Evolutionary conservation across 1,140 invertebrate genomes (phyloP), one percentile per base, ranked within the genome.

Genomic region (Drosophila willistoni): DNA sequence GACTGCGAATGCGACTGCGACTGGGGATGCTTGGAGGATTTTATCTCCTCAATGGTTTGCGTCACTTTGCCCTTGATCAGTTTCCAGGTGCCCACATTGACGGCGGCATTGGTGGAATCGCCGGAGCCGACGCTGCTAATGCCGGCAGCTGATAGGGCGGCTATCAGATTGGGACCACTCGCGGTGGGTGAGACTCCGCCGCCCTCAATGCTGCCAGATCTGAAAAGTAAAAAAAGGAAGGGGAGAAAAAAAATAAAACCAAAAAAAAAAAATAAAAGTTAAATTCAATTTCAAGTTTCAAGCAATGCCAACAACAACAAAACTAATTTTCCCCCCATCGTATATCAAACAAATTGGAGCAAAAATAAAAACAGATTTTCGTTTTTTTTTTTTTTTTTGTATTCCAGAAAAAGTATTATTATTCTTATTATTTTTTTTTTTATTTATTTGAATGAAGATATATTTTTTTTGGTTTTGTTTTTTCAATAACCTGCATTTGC

Each of bases 31-130:
- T 92, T 92, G 1, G 91, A 92, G 14, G 91, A 91, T 75, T 92
- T 92, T 36, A 92, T 92, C 47, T 92, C 91, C 72, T 92, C 91
- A 42, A 92, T 76, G 9, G 91, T 92, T 54, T 92, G 91, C n/a
- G 90, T 74, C 0, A 92, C 91, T 62, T 92, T 92, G 62, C 91
- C 91, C 71, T 92, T 92, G 60, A 92, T 92, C 13, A 92, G 79
- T 57, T 89, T 90, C 91, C 91, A 92, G 59, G 91, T 92, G 57
- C 91, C 91, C 9, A 90, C 79, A 10, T 78, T 63, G 41, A 12
- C 10, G 36, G 36, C 10, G 36, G 36, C 36, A 39, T 39, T 39
- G 36, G 36, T 39, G 34, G 71, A 69, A 19, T 67, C 72, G 13
- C 44, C 22, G 7, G 57, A 59, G n/a, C 55, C 67, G n/a, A 64